Base-by-base conservation (phyloP, 2,888 invertebrate species). In the Zhuqinia jingwanae region DNA sequence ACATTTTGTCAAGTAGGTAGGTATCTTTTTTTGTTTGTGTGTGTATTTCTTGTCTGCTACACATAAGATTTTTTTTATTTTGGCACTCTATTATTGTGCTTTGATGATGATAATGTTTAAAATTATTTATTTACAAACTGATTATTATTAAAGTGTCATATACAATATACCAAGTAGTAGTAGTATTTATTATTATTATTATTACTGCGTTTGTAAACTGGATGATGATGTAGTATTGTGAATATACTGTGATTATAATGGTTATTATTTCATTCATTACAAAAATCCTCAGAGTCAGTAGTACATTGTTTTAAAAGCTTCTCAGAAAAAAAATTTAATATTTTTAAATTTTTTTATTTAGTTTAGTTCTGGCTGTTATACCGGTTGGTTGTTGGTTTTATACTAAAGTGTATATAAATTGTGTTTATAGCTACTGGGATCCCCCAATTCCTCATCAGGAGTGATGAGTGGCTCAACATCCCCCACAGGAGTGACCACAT, bases 401-500 rank as follows among this genome's bases (percentile, higher is more conserved):
- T 56, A 56, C 56, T 36, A 75, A 75, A 70, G 47, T 75, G 75
- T 75, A 75, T 56, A 56, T 75, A 75, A 56, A 53, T 56, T 75
- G 27, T 75, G 56, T 56, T 75, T 75, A 5, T 75, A 90, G 89
- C 87, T 90, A 75, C 81, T 91, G 86, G 91, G 90, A 77, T 91
- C 91, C 42, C 91, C 91, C 45, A 90, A 85, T 77, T 90, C 90
- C 20, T 90, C 91, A 20, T 90, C 90, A 2, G 89, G 91, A 85
- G 90, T 89, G 36, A 91, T 91, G 91, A 90, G 90, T 86, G 91
- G 90, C 73, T 90, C 90, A 85, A 89, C 91, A 70, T 90, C 90
- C 50, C 88, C 91, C 36, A 88, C 89, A 30, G 93, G 91, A 50
- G 89, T 91, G 77, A 91, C 91, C 53, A 89, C 91, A 76, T 89